These are phyloP conservation scores for Channa striata DNA, from an alignment of 2,797 vertebrate genomes.

Conservation along the genomic window DNA sequence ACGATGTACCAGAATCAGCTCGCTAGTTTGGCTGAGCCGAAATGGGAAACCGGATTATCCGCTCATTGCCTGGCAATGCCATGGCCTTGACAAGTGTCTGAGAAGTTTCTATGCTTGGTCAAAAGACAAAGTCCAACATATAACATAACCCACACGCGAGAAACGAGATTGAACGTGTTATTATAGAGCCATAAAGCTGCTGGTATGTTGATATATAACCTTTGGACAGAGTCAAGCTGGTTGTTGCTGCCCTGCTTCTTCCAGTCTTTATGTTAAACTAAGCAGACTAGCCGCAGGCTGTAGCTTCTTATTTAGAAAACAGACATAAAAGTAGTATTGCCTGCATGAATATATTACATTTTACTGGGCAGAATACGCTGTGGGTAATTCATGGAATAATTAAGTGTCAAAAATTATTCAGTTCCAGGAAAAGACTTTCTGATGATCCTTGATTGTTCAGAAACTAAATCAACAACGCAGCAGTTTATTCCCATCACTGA, in stretches of 20 bases:
- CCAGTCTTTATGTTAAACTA: not conserved
- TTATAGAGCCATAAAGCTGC: not conserved
- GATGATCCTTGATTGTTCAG: conserved; percentile 1
- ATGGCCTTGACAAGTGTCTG: too few relatives aligned
- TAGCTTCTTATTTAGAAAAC: not conserved
- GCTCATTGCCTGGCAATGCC: too few relatives aligned
- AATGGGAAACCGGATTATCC: too few relatives aligned
- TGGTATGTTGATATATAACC: not conserved
- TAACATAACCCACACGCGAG: not conserved
- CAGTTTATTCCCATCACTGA: not conserved
- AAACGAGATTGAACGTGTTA: not conserved
- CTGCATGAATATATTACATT: not conserved
- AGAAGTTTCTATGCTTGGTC: too few relatives aligned
- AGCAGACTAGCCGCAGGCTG: not conserved
- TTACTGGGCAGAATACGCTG: not conserved
- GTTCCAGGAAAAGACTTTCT: not conserved
- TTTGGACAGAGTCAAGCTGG: not conserved
- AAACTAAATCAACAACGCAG: conserved; percentile 19
- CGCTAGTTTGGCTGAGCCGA: not conserved
- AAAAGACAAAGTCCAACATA: too few relatives aligned
- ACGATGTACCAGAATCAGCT: not conserved
- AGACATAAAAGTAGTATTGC: not conserved
- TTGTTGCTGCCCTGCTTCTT: not conserved
- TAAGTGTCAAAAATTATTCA: not conserved
- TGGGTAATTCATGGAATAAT: conserved; percentile 3